These are phyloP conservation scores for Drosophila quasianomalipes DNA, from an alignment of 2,888 invertebrate genomes.

Conservation along the genomic window DNA sequence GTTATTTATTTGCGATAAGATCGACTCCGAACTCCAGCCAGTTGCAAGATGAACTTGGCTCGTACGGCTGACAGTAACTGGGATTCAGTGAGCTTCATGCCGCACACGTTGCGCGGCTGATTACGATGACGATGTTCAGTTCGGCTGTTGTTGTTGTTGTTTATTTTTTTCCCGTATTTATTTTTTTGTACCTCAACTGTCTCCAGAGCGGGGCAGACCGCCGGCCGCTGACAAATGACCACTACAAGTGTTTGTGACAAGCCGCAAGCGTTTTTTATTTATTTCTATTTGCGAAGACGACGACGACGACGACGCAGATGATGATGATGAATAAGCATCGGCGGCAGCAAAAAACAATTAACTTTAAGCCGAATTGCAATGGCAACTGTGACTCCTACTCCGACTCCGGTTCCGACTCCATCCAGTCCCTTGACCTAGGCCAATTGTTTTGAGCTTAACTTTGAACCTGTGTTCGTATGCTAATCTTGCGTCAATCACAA, in stretches of 20 bases:
- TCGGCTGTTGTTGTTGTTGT: conserved; percentile 24
- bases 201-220: conserved; percentile 55
- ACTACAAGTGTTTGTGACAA: conserved; percentile 85
- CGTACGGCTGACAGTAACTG: conserved; percentile 24
- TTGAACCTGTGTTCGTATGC: conserved; percentile 71
- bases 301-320: not conserved
- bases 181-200: conserved; percentile 26
- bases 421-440: conserved; percentile 59
- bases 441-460: conserved; percentile 70
- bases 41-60: conserved; percentile 39
- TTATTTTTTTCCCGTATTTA: conserved; percentile 9
- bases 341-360: conserved; percentile 61
- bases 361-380: conserved; percentile 54
- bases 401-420: not conserved
- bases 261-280: conserved; percentile 80
- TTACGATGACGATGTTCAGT: conserved; percentile 74
- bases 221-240: conserved; percentile 84
- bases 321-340: not conserved
- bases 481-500: conserved; percentile 82
- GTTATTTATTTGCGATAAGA: conserved; percentile 40
- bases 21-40: conserved; percentile 22
- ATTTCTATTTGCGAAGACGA: conserved; percentile 58
- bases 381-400: not conserved
- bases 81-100: conserved; percentile 51
- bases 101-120: conserved; percentile 76